Base-by-base conservation (phyloP, 2,113 vertebrate genomes). In the Petrocephalus zakoni region DNA sequence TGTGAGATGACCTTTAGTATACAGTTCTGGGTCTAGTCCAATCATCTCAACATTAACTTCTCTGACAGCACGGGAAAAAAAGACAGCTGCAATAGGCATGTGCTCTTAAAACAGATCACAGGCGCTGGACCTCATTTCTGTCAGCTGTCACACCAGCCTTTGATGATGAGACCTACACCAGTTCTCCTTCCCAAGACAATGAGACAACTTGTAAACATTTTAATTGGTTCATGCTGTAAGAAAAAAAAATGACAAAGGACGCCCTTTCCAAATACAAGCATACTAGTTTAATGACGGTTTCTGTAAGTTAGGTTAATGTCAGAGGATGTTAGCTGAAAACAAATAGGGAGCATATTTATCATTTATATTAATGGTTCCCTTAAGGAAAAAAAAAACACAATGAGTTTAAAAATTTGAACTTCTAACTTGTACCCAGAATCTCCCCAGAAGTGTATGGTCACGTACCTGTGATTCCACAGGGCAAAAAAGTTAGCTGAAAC, bases 1-100 rank as follows among this genome's bases (percentile, higher is more conserved):
- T 46, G 34, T 56, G 15, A n/a, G 52, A 55, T 88, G 87, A 88
- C 51, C 87, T 88, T 88, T 88, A 5, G 29, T 55, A 88, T 82
- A 88, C 72, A n/a, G 29, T 53, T 34, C 68, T 34, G 52, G 86
- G 9, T 87, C 86, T 87, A 68, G 72, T 47, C 42, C 58, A 42
- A 51, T 68, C 61, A 55, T 51, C 51, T 53, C 72, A 42, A 64
- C 56, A 64, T 87, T 47, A 47, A 22, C 21, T 13, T 87, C 37
- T 47, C 58, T 87, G 87, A 81, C 13, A 88, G 51, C 29, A 8
- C 13, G 7, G 6, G 42, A 64, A 13, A 84, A 3, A 51, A 10
- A n/a, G 2, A 83, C 21, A n/a, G 1, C 49, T 55, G 46, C 13
- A 83, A 49, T 11, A 42, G 37, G 15, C 86, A 87, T 58, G 13